A percentile compares a stretch with the other conserved stretches of the same genome.
These are phyloP conservation scores for Acholoe squamosa DNA, from an alignment of 2,888 invertebrate genomes.

Conservation along the genomic window DNA sequence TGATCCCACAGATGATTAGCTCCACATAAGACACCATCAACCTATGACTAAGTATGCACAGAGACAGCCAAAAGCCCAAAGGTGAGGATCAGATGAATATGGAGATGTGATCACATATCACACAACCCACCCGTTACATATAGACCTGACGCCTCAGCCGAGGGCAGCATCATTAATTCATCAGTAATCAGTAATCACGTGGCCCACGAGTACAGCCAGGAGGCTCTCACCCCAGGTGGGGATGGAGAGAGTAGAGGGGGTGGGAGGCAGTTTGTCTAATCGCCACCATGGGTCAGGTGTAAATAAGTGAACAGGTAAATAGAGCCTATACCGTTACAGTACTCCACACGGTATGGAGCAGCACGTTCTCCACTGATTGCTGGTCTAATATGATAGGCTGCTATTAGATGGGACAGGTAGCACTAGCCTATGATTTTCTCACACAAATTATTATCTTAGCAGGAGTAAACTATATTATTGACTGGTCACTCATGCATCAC, in stretches of 20 bases:
- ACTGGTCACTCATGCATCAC: too few species aligned
- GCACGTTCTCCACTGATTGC: neutral
- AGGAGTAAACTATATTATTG: neutral
- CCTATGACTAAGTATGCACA: neutral
- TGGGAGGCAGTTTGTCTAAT: neutral
- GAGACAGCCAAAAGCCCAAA: neutral
- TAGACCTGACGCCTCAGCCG: neutral
- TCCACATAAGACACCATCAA: too few species aligned
- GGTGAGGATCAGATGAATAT: neutral
- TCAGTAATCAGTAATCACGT: neutral
- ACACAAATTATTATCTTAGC: neutral
- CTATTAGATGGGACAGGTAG: neutral
- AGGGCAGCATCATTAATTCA: conserved; percentile 47
- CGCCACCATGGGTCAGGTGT: neutral
- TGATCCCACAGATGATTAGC: too few species aligned
- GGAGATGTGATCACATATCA: neutral
- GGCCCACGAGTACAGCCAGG: neutral
- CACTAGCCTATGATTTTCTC: neutral
- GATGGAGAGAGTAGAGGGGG: neutral
- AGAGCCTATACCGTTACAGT: conserved; percentile 13
- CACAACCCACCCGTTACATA: neutral
- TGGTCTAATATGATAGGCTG: neutral
- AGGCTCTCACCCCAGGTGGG: neutral
- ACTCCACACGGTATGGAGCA: neutral
- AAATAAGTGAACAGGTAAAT: conserved; percentile 32